Percentiles rank a stretch among this genome's conserved stretches.
Conservation (phyloP, 2,888 invertebrate species). For the Plebejus argus region DNA sequence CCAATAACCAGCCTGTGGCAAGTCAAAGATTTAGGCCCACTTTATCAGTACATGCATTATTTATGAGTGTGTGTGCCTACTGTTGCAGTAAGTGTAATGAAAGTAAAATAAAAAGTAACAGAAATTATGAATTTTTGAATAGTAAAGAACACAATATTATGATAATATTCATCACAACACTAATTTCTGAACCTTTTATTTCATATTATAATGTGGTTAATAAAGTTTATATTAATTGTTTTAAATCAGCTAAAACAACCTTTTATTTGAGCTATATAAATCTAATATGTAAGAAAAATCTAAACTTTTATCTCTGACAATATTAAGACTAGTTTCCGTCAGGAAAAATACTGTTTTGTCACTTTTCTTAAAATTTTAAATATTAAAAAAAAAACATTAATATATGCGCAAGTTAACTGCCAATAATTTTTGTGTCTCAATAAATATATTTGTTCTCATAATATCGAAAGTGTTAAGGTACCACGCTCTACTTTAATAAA, state of each 20-base stretch:
- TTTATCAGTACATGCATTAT: constrained; percentile 21
- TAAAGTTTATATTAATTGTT: no score
- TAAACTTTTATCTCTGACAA: neutral
- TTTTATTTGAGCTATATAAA: neutral
- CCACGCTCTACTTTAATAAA: constrained; percentile 10
- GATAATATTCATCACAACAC: no score
- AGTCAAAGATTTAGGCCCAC: constrained; percentile 32
- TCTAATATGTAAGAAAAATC: neutral
- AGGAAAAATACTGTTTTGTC: no score
- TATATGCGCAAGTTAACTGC: neutral
- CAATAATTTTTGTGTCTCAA: neutral
- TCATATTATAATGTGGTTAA: no score
- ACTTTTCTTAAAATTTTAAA: no score
- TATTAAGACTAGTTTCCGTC: no score
- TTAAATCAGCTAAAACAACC: no score
- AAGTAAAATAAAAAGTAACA: neutral
- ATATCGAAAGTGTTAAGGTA: neutral
- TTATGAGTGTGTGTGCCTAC: neutral
- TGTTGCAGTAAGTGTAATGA: neutral
- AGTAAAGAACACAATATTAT: neutral
- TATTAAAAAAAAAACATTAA: neutral
- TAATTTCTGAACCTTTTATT: no score
- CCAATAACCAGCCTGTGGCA: constrained; percentile 27
- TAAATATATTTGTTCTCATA: neutral
- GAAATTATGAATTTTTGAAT: neutral